These are phyloP conservation scores for Malurus melanocephalus DNA, from an alignment of 2,113 vertebrate genomes.

Conservation along the genomic window DNA sequence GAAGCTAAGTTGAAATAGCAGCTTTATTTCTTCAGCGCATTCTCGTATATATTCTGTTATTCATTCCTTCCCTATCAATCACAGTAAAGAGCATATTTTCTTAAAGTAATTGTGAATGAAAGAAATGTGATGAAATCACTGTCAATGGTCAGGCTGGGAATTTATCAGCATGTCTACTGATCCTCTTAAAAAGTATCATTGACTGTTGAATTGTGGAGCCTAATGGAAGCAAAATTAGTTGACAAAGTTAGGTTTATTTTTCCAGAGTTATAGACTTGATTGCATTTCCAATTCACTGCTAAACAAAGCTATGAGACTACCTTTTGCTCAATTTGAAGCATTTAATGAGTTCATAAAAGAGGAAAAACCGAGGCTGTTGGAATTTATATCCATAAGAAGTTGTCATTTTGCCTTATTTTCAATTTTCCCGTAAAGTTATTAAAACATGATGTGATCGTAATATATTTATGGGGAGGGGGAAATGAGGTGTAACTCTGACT, in stretches of 20 bases:
- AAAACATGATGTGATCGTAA: slow-evolving; percentile 55
- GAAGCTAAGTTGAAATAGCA: neutral
- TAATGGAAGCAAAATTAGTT: slow-evolving; percentile 40
- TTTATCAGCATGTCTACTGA: slow-evolving; percentile 36
- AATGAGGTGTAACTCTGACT: slow-evolving; percentile 52
- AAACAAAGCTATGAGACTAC: slow-evolving; percentile 18
- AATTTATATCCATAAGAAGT: slow-evolving; percentile 56
- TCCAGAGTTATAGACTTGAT: slow-evolving; percentile 23
- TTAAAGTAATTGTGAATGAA: slow-evolving; percentile 32
- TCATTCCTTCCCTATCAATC: slow-evolving; percentile 1
- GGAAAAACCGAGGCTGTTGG: neutral
- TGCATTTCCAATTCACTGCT: slow-evolving; percentile 5
- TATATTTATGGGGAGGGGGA: slow-evolving; percentile 52
- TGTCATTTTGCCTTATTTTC: slow-evolving; percentile 56
- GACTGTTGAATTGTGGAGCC: slow-evolving; percentile 23
- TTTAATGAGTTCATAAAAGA: slow-evolving; percentile 47
- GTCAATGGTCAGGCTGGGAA: slow-evolving; percentile 32
- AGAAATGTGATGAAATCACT: slow-evolving; percentile 30
- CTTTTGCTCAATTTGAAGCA: slow-evolving; percentile 41
- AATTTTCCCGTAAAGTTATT: slow-evolving; percentile 56
- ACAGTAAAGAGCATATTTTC: slow-evolving; percentile 18
- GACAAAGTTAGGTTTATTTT: slow-evolving; percentile 45
- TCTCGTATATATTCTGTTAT: neutral
- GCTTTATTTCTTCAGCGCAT: slow-evolving; percentile 8
- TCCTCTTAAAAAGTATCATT: slow-evolving; percentile 41